Base-by-base conservation (phyloP, 2,797 vertebrate genomes). In the Cirrhinus molitorella region DNA sequence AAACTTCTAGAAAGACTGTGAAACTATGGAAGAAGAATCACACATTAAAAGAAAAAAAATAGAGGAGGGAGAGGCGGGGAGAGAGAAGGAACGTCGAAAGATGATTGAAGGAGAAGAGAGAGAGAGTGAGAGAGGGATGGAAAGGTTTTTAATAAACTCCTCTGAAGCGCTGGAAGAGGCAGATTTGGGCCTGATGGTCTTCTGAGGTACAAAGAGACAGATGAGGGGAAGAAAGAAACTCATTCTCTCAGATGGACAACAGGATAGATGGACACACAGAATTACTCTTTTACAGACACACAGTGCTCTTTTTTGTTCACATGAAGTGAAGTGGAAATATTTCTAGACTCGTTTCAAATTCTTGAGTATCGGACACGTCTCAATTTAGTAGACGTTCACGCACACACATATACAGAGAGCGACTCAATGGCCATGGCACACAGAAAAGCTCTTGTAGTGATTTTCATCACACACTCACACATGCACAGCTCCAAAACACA, bases 21-120 rank as follows among this genome's bases (percentile, higher is more conserved):
- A 84, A 66, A 91, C 90, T 91, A 86, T 89, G 91, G 90, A 90
- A 90, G 90, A 90, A 90, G 90, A 92, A 91, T 90, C 88, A 88
- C 89, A 89, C 90, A 90, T 86, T 90, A 86, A 91, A 89, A 72
- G 89, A 83, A 87, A 84, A 87, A 83, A 77, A 88, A 87, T 67
- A 75, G 83, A 87, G 88, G 87, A 88, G 78, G 83, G 84, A 82
- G 80, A 13, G 37, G 37, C 53, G 66, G 17, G 63, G 85, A 66
- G 80, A 72, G 88, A 87, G 86, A 87, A 76, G 61, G 72, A 66
- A 81, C 71, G 45, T 73, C 67, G 80, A 87, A 80, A 79, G 74
- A 80, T 74, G 90, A 55, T 85, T 76, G 84, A 77, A 85, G 85
- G 80, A 83, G 71, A 89, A 89, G 81, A 79, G 59, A 87, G 12